Evolutionary conservation across 2,113 vertebrate genomes (phyloP).

Genomic region (Cyphomyrus plagiostoma): DNA sequence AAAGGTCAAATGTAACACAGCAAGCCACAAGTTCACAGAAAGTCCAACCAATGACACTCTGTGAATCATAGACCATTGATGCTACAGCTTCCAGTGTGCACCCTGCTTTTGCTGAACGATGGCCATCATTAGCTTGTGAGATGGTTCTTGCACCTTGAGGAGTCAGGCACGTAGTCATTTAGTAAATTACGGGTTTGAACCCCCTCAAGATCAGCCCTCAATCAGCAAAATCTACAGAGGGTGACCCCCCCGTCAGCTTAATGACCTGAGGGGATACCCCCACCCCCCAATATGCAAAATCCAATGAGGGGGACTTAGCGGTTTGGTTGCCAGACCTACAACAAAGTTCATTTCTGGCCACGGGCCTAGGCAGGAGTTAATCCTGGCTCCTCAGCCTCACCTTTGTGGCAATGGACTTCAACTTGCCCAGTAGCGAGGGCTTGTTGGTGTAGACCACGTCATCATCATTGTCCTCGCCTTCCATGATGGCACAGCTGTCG

Average conservation of each 20-base stretch:
- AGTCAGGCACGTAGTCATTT: background rate
- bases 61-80: background rate
- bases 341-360: background rate
- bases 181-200: background rate
- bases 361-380: background rate
- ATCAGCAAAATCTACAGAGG: background rate
- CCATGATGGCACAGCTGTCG: constrained; percentile 98
- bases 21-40: background rate
- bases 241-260: background rate
- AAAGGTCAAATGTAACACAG: background rate
- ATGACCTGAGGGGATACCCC: background rate
- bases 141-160: background rate
- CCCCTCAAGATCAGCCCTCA: background rate
- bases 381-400: constrained; percentile 52
- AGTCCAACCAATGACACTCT: background rate
- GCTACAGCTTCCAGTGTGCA: background rate
- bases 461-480: constrained; percentile 92
- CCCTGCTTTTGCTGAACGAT: background rate
- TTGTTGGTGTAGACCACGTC: constrained; percentile 89
- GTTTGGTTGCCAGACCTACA: background rate
- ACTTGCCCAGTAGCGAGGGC: constrained; percentile 81
- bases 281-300: background rate
- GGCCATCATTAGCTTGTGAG: background rate
- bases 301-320: background rate
- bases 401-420: constrained; percentile 90